Evolutionary conservation across 2,888 invertebrate species (phyloP), one percentile per base, ranked within the genome.

Genomic region (Macrophya alboannulata): DNA sequence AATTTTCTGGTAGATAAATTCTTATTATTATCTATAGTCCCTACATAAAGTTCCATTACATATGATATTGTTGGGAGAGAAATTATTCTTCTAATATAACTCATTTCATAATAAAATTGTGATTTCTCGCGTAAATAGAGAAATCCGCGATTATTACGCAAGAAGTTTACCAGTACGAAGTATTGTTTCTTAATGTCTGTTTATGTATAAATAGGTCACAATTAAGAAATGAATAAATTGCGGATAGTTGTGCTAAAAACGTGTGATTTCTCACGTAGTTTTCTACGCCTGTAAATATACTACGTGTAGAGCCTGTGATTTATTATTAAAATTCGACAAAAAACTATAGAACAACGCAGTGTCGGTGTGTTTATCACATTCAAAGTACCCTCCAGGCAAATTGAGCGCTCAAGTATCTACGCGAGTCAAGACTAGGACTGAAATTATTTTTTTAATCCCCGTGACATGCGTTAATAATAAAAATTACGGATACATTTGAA

Each of bases 361-460:
- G 59, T 40, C 55, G 25, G 48, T 55, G 51, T 51, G 21, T 43
- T n/a, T 43, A 81, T 81, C 43, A 40, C 25, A 40, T 81, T 81
- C 31, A 17, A 81, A 81, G 10, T 62, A 81, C 81, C 81, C 81
- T 81, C 81, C 59, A 62, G 81, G 43, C 59, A 25, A 62, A 40
- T 74, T 74, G 72, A 45, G 72, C n/a, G 72, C n/a, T 43, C 12
- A 25, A 43, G 15, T 8, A 43, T 62, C 81, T 81, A 62, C 31
- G 40, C 62, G 43, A 21, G 62, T 81, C 81, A 81, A 81, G 43
- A 25, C 8, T 6, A 31, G 31, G 51, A 55, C 48, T 37, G 25
- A 43, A 43, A 51, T 37, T 15, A 37, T 51, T 55, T 1, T 3
- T 74, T 25, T 21, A 31, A 17, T 31, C 9, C 31, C 51, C 37